Conservation (phyloP, 2,888 invertebrate genomes). For the Arenicola marina region DNA sequence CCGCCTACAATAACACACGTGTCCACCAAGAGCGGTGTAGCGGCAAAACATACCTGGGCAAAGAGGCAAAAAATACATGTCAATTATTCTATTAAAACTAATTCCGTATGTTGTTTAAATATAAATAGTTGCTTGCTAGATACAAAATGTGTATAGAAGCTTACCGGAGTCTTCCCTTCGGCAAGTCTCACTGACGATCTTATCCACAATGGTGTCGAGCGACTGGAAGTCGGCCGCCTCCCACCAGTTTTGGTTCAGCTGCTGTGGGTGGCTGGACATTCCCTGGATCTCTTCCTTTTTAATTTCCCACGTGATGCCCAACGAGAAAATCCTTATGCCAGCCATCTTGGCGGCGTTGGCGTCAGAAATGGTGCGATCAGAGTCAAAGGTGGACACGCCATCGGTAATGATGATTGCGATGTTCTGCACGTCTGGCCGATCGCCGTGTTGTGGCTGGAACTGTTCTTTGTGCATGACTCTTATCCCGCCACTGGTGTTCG, state of each 20-base stretch:
- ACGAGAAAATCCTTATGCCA: slow-evolving; percentile 3
- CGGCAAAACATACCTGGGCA: slow-evolving; percentile 4
- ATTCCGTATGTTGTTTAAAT: too few relatives aligned
- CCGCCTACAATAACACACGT: slow-evolving; percentile 14
- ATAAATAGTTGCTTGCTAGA: too few relatives aligned
- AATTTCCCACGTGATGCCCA: slow-evolving; percentile 2
- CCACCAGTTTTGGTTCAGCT: background rate
- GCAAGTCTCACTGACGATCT: background rate
- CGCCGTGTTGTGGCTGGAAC: background rate
- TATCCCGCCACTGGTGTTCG: slow-evolving; percentile 4
- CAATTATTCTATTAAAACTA: too few relatives aligned
- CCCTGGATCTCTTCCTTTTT: background rate
- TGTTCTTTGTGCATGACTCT: slow-evolving; percentile 1
- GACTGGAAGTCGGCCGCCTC: background rate
- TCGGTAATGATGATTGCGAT: slow-evolving; percentile 12
- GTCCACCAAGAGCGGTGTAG: background rate
- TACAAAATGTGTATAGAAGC: too few relatives aligned
- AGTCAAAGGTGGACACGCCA: slow-evolving; percentile 7
- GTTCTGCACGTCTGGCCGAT: slow-evolving; percentile 2
- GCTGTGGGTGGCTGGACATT: slow-evolving; percentile 6
- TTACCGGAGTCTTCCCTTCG: background rate
- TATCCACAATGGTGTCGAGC: background rate
- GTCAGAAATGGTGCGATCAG: slow-evolving; percentile 3
- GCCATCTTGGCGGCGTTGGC: slow-evolving; percentile 1
- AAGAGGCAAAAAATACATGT: background rate